Percentiles rank a stretch among this genome's conserved stretches.
Conservation (phyloP, 2,113 vertebrate genomes). For the Etheostoma cragini region DNA sequence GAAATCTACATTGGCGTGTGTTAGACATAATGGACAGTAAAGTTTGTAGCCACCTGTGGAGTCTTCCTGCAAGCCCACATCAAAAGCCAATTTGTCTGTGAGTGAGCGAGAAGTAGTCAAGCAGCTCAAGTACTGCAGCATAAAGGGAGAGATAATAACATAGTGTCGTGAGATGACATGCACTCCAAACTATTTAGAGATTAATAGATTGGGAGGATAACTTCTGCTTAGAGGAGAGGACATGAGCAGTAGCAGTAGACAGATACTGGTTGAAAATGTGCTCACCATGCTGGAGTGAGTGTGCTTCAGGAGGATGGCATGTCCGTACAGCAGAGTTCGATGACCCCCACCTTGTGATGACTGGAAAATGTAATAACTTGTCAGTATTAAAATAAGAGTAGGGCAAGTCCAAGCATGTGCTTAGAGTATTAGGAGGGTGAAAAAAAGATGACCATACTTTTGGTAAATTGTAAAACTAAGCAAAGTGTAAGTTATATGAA, state of each 20-base stretch:
- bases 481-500: neutral
- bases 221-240: neutral
- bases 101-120: constrained; percentile 93
- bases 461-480: neutral
- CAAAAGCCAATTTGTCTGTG: constrained; percentile 94
- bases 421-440: neutral
- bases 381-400: neutral
- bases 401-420: neutral
- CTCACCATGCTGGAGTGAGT: constrained; percentile 94
- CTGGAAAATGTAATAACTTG: constrained; percentile 65
- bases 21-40: neutral
- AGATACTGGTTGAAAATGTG: neutral
- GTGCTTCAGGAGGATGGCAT: constrained; percentile 92
- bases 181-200: neutral
- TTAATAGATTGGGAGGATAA: neutral
- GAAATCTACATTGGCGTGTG: neutral
- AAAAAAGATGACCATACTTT: neutral
- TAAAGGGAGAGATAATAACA: constrained; percentile 19
- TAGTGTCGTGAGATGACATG: neutral
- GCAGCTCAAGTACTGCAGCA: constrained; percentile 90
- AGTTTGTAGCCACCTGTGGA: constrained; percentile 84
- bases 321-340: constrained; percentile 92
- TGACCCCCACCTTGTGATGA: constrained; percentile 94
- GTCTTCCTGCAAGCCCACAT: constrained; percentile 93
- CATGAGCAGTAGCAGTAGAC: neutral